Percentiles rank a stretch among this genome's conserved stretches.
Conservation (phyloP, 2,797 vertebrate species). For the Lindbergichthys nudifrons region DNA sequence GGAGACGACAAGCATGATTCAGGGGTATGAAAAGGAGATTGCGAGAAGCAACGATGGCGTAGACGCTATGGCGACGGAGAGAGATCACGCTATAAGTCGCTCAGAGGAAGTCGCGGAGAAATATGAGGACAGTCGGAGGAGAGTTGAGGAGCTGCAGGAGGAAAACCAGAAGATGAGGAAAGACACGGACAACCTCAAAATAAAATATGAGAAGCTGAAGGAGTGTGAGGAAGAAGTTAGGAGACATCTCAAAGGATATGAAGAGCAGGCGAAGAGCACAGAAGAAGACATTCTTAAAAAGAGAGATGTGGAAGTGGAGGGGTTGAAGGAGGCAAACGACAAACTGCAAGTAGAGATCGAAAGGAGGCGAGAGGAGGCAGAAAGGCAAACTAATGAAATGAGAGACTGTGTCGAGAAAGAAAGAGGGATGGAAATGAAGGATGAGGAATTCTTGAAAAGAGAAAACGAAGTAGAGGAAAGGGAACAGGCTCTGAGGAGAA, state of each 20-base stretch:
- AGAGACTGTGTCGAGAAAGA: conserved; percentile 46
- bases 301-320: conserved; percentile 46
- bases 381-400: conserved; percentile 49
- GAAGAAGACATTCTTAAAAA: conserved; percentile 39
- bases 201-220: conserved; percentile 57
- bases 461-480: conserved; percentile 37
- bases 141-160: conserved; percentile 54
- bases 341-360: conserved; percentile 52
- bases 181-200: conserved; percentile 48
- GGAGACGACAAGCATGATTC: conserved; percentile 74
- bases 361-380: conserved; percentile 35
- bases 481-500: conserved; percentile 29
- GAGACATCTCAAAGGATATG: conserved; percentile 25
- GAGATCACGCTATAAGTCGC: conserved; percentile 16
- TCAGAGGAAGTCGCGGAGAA: conserved; percentile 44
- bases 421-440: conserved; percentile 4
- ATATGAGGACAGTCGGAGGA: conserved; percentile 38
- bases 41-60: conserved; percentile 31
- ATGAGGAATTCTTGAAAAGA: conserved; percentile 26
- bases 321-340: conserved; percentile 45
- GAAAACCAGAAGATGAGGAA: conserved; percentile 62
- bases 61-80: conserved; percentile 42
- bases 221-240: conserved; percentile 41
- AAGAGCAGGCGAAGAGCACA: conserved; percentile 44
- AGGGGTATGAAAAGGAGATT: conserved; percentile 66